Evolutionary conservation across 2,888 invertebrate genomes (phyloP).

Genomic region (Teinopalpus imperialis): DNA sequence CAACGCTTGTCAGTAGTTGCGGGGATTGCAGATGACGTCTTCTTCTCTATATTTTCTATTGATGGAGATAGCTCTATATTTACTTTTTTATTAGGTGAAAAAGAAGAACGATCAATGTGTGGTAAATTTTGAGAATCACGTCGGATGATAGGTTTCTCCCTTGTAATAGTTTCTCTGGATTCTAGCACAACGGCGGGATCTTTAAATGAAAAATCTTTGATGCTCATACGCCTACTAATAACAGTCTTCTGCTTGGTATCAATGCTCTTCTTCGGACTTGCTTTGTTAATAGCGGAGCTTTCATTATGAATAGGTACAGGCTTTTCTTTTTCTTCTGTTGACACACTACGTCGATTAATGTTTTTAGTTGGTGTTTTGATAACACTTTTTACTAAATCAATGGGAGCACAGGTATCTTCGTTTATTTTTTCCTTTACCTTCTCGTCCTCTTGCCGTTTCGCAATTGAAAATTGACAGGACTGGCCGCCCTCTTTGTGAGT

Average conservation of each 20-base stretch:
- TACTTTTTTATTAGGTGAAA: slow-evolving; percentile 49
- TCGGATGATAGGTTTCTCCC: slow-evolving; percentile 38
- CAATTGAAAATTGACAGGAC: slow-evolving; percentile 82
- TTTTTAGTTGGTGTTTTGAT: slow-evolving; percentile 43
- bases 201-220: slow-evolving; percentile 43
- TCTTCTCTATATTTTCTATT: slow-evolving; percentile 44
- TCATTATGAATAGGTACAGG: slow-evolving; percentile 31
- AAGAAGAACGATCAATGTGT: slow-evolving; percentile 33
- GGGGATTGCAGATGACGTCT: slow-evolving; percentile 51
- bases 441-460: slow-evolving; percentile 84
- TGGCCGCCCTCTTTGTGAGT: slow-evolving; percentile 81
- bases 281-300: slow-evolving; percentile 35
- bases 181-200: slow-evolving; percentile 33
- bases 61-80: slow-evolving; percentile 32
- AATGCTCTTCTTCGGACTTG: slow-evolving; percentile 51
- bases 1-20: slow-evolving; percentile 62
- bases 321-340: slow-evolving; percentile 62
- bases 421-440: slow-evolving; percentile 73
- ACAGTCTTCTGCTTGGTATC: slow-evolving; percentile 52
- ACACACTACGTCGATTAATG: slow-evolving; percentile 43
- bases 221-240: slow-evolving; percentile 36
- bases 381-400: slow-evolving; percentile 47
- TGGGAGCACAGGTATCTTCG: slow-evolving; percentile 51
- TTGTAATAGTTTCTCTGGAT: slow-evolving; percentile 31
- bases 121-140: slow-evolving; percentile 33